These are phyloP conservation scores for Pentamera pediparva DNA, from an alignment of 53 echinoderm and acorn worm genomes.

Conservation along the genomic window DNA sequence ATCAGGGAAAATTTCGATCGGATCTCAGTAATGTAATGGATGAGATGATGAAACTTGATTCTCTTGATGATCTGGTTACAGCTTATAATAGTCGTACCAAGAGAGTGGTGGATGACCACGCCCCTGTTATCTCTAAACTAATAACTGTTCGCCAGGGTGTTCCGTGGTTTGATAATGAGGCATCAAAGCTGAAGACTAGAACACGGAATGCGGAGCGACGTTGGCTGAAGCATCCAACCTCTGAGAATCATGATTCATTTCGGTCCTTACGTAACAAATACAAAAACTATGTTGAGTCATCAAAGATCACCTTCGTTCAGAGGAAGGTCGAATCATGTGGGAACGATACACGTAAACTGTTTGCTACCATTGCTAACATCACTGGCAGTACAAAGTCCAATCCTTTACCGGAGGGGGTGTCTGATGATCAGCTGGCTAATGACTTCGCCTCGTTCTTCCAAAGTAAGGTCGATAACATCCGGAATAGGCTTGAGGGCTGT, in stretches of 20 bases:
- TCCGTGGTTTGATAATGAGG: conserved; percentile 1
- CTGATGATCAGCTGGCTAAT: conserved; percentile 4
- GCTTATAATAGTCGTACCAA: neutral
- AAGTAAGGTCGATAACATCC: conserved; percentile 12
- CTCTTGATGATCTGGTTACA: neutral
- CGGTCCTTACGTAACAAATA: conserved; percentile 1
- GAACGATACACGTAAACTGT: conserved; percentile 5
- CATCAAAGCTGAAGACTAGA: conserved; percentile 8
- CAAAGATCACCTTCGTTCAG: neutral
- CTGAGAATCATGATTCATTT: neutral
- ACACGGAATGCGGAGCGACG: conserved; percentile 9
- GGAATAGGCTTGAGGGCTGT: neutral
- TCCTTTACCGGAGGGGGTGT: neutral
- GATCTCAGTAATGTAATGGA: neutral
- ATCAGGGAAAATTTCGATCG: neutral
- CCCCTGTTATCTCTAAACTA: conserved; percentile 9
- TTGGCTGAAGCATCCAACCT: conserved; percentile 24
- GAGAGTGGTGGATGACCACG: conserved; percentile 14
- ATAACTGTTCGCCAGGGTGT: neutral
- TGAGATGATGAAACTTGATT: neutral
- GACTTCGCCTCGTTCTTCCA: conserved; percentile 12
- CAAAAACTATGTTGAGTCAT: neutral
- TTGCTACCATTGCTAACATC: conserved; percentile 14
- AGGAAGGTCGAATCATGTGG: conserved; percentile 11
- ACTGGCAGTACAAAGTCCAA: neutral